Percentiles rank a stretch among this genome's conserved stretches.
Evolutionary conservation across 2,113 vertebrate species (phyloP).

Genomic region (Pipa parva): DNA sequence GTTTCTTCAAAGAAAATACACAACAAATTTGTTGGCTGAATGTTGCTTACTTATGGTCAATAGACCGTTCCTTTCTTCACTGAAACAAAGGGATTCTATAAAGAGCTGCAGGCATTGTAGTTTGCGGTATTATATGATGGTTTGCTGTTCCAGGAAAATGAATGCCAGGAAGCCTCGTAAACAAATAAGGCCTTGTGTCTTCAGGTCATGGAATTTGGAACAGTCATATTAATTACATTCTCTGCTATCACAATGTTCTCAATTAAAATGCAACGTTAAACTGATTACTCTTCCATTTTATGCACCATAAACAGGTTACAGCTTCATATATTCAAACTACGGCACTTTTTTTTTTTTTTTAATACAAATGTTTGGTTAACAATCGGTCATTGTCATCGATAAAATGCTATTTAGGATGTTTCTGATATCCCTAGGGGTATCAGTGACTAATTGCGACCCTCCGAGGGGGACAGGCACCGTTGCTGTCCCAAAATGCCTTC

Average conservation of each 20-base stretch:
- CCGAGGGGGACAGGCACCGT: no score
- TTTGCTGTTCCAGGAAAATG: background rate
- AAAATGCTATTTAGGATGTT: no score
- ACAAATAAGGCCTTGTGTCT: slow-evolving; percentile 16
- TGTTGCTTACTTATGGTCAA: background rate
- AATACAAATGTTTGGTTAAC: no score
- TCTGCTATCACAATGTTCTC: background rate
- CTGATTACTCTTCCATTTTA: no score
- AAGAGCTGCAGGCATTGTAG: slow-evolving; percentile 1
- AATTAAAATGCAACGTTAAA: no score
- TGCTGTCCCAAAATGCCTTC: no score
- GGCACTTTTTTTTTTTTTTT: no score
- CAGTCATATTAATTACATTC: background rate
- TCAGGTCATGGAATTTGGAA: background rate
- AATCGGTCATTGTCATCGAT: no score
- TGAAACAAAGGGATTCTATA: slow-evolving; percentile 17
- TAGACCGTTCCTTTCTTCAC: background rate
- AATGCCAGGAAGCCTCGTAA: background rate
- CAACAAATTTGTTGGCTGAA: background rate
- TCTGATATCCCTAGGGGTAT: no score
- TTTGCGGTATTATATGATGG: slow-evolving; percentile 7
- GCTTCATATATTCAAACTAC: no score
- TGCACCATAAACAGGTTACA: no score
- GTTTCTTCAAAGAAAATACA: background rate
- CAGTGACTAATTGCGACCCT: no score